phyloP scores from a whole-genome alignment of 2,113 vertebrate species.

The Cynocephalus volans region DNA sequence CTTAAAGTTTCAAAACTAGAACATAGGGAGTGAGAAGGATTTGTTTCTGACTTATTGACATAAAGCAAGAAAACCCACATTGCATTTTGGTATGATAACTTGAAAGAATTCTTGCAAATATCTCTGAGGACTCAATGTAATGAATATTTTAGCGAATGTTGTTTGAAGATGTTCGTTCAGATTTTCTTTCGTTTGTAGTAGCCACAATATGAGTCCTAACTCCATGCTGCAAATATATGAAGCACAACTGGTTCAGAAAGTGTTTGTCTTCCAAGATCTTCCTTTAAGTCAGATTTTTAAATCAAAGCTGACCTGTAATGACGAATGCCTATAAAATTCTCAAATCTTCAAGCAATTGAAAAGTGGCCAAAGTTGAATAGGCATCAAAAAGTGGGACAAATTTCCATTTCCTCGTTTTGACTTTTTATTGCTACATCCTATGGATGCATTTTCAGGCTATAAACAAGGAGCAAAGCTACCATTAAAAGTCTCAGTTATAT shows the following conservation, averaged over 20 bases:
- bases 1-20: background rate
- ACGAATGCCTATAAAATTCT: conserved; percentile 65
- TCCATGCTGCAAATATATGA: conserved; percentile 82
- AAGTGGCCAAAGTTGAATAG: conserved; percentile 39
- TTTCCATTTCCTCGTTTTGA: background rate
- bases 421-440: background rate
- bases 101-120: conserved; percentile 59
- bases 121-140: conserved; percentile 63
- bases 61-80: background rate
- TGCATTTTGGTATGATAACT: conserved; percentile 46
- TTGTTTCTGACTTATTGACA: conserved; percentile 8
- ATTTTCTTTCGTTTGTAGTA: conserved; percentile 77
- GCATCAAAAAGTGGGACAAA: background rate
- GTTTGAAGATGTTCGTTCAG: conserved; percentile 68
- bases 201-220: conserved; percentile 77
- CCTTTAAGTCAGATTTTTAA: conserved; percentile 74
- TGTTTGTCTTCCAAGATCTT: conserved; percentile 69
- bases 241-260: conserved; percentile 72
- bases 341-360: conserved; percentile 14
- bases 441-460: conserved; percentile 38
- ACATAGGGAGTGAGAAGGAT: background rate
- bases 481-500: background rate
- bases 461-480: background rate
- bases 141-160: conserved; percentile 56
- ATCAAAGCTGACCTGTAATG: conserved; percentile 64